Evolutionary conservation across 2,797 vertebrate genomes (phyloP).

Genomic region (Halcyon smyrnensis): DNA sequence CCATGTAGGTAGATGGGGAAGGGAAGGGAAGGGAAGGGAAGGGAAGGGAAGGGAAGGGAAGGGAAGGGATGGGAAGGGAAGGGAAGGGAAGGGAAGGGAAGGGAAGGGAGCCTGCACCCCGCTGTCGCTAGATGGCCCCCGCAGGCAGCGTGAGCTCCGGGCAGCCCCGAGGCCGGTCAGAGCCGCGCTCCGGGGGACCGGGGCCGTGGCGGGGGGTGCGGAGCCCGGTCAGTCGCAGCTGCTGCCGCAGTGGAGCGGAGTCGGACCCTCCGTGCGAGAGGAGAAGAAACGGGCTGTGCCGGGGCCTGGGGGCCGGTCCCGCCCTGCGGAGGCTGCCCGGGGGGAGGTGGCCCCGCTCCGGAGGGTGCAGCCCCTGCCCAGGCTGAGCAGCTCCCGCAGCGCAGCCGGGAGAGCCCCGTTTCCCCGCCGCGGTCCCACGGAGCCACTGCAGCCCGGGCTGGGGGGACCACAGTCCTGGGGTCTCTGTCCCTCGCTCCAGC

Average conservation of each 20-base stretch:
- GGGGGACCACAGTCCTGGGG: background rate
- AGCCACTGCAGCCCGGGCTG: background rate
- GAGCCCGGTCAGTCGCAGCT: background rate
- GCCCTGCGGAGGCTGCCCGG: no score
- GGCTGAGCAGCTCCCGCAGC: background rate
- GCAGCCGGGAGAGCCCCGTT: background rate
- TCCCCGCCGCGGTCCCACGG: background rate
- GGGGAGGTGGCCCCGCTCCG: no score
- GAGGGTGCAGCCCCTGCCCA: no score
- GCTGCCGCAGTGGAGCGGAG: background rate
- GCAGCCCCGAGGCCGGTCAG: background rate
- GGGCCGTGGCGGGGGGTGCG: background rate
- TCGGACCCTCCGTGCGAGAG: background rate
- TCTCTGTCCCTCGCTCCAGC: no score
- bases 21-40: no score
- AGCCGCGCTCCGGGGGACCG: background rate
- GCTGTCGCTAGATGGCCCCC: background rate
- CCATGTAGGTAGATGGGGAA: no score
- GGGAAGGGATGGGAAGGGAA: no score
- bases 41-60: no score
- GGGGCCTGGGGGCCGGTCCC: background rate
- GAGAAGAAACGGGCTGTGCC: background rate
- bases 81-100: no score
- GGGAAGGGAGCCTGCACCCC: background rate
- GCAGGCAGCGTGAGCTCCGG: background rate